A percentile compares a stretch with the other conserved stretches of the same genome.
Conservation (phyloP, 2,113 vertebrate species). For the Prietella phreatophila region DNA sequence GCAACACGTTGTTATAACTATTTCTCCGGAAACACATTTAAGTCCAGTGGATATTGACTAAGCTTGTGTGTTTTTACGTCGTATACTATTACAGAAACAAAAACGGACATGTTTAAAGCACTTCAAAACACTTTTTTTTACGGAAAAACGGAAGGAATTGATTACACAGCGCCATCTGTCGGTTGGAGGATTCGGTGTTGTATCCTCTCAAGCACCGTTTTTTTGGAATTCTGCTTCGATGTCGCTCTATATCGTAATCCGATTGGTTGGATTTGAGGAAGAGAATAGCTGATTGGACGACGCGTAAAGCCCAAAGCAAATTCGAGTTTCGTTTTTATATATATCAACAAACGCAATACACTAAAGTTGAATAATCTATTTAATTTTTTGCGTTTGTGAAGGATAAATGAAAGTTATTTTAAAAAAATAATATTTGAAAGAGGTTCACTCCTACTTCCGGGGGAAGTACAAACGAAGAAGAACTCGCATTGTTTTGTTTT, state of each 20-base stretch:
- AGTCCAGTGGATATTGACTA: neutral
- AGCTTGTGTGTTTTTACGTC: neutral
- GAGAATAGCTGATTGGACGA: neutral
- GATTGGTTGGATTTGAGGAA: neutral
- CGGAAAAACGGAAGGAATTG: neutral
- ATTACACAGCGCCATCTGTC: neutral
- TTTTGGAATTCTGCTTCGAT: neutral
- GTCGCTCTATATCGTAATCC: neutral
- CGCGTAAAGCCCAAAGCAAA: neutral
- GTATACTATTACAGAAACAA: neutral
- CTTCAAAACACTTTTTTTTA: constrained; percentile 14
- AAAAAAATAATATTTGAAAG: neutral
- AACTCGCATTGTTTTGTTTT: constrained; percentile 13
- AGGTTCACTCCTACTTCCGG: neutral
- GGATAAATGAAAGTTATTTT: neutral
- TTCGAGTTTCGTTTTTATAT: neutral
- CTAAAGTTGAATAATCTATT: neutral
- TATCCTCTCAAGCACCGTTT: neutral
- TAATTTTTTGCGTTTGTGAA: neutral
- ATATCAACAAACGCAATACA: neutral
- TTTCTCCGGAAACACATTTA: neutral
- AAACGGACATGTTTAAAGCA: neutral
- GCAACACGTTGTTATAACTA: neutral
- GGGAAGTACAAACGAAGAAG: neutral
- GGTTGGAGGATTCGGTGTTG: neutral